Evolutionary conservation across 2,797 vertebrate genomes (phyloP).

Genomic region (Bryconaethiops microstoma): DNA sequence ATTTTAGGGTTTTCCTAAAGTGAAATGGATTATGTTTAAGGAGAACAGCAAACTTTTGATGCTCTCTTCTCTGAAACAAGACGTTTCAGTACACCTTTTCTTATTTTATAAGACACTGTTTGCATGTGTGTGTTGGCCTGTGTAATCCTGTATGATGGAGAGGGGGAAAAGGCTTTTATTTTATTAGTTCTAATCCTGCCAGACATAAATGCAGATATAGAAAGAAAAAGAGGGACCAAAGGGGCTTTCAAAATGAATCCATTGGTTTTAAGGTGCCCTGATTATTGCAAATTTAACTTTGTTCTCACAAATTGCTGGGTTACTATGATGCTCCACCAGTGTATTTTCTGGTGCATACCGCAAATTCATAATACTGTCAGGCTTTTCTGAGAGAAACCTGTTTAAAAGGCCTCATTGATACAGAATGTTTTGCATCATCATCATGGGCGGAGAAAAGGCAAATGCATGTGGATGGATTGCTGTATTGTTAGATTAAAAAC

Average conservation of each 20-base stretch:
- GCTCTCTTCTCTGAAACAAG: background rate
- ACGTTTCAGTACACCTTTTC: background rate
- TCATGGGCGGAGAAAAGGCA: background rate
- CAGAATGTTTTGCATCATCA: background rate
- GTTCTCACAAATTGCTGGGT: background rate
- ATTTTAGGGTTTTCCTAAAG: background rate
- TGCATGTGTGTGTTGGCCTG: background rate
- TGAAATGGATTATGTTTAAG: background rate
- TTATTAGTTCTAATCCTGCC: background rate
- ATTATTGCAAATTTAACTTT: constrained; percentile 7
- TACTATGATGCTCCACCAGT: too few species aligned
- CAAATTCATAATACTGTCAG: background rate
- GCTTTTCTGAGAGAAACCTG: background rate
- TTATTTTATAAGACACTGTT: background rate
- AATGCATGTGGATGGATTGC: background rate
- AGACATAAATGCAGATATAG: background rate
- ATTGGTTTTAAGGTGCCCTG: background rate
- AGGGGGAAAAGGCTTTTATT: background rate
- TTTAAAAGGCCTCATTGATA: background rate
- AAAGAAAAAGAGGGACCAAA: background rate
- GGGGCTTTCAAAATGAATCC: background rate
- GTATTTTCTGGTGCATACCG: too few species aligned
- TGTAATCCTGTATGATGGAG: background rate
- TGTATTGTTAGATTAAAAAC: constrained; percentile 3
- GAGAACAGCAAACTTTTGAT: background rate